Evolutionary conservation across 2,113 vertebrate species (phyloP), one percentile per base, ranked within the genome.

Genomic region (Corythornis cristatus): DNA sequence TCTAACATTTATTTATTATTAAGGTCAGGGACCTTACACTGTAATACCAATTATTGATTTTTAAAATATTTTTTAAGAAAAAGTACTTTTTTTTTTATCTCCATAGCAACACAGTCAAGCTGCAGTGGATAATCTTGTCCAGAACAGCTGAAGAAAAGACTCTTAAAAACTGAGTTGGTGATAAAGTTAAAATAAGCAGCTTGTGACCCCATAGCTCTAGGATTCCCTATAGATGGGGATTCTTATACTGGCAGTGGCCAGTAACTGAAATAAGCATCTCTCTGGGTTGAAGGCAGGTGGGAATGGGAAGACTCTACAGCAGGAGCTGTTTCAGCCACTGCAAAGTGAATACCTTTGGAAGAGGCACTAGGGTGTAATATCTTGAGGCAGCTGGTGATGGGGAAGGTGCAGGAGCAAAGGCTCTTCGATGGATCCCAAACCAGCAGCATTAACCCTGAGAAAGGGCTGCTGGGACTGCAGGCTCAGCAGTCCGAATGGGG

Each of bases 1-100:
- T 81, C 68, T 87, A 93, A 86, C 75, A 58, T 93, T 95, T 96
- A 96, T 96, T 95, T 96, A 92, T 94, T 96, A 95, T 94, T 95
- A 90, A 95, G 83, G 76, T 74, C 64, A 54, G 68, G n/a, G 83
- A 82, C 58, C 73, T 96, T 87, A 58, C 60, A 64, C 35, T 62
- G 56, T 71, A 91, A 93, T 93, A 86, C 42, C 75, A 93, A 82
- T 96, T 93, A 87, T 67, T 91, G 90, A 90, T 82, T 81, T 67
- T 60, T 40, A 8, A 9, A 48, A 46, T 19, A 21, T 50, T 23
- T 25, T 93, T 76, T 21, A 85, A 85, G 68, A 60, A 61, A 75
- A 74, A 91, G 0, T 12, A 70, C 56, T 89, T 94, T 68, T 42
- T n/a, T 74, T 53, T 70, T 75, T 87, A 89, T 60, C 83, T 37